phyloP scores from a whole-genome alignment of 1,140 invertebrate species.

The Pogonomyrmex californicus region DNA sequence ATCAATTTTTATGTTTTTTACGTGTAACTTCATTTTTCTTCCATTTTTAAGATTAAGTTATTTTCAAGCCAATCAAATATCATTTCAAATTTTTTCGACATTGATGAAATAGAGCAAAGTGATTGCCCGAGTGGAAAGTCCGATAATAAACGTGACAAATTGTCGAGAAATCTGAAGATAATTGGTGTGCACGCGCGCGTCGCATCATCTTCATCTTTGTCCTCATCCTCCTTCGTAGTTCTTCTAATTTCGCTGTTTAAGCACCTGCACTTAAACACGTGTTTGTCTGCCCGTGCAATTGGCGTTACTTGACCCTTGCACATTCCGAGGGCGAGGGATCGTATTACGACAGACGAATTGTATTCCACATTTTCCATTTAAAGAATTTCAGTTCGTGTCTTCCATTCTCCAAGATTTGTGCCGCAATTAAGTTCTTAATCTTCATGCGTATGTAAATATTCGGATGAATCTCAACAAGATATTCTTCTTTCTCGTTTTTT shows the following conservation, averaged over 20 bases:
- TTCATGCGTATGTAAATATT: neutral
- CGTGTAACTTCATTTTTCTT: neutral
- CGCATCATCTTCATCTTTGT: slow-evolving; percentile 16
- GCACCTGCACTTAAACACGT: slow-evolving; percentile 55
- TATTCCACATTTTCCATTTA: neutral
- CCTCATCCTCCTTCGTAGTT: slow-evolving; percentile 10
- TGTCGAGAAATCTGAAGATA: slow-evolving; percentile 43
- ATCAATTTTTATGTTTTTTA: neutral
- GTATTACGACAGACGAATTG: slow-evolving; percentile 3
- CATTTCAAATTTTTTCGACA: slow-evolving; percentile 10
- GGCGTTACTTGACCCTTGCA: slow-evolving; percentile 5
- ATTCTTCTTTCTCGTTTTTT: neutral
- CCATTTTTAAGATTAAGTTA: neutral
- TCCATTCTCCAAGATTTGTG: neutral
- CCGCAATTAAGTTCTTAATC: neutral
- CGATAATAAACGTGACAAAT: slow-evolving; percentile 15
- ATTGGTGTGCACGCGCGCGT: slow-evolving; percentile 25
- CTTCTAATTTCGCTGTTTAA: slow-evolving; percentile 55
- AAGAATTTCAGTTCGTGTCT: neutral
- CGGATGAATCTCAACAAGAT: neutral
- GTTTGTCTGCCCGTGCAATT: slow-evolving; percentile 10
- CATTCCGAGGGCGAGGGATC: slow-evolving; percentile 25
- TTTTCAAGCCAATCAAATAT: neutral
- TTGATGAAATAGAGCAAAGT: neutral
- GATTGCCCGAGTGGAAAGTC: neutral